Percentiles rank a stretch among this genome's conserved stretches.
Evolutionary conservation across 2,113 vertebrate genomes (phyloP).

Genomic region (Vimba vimba): DNA sequence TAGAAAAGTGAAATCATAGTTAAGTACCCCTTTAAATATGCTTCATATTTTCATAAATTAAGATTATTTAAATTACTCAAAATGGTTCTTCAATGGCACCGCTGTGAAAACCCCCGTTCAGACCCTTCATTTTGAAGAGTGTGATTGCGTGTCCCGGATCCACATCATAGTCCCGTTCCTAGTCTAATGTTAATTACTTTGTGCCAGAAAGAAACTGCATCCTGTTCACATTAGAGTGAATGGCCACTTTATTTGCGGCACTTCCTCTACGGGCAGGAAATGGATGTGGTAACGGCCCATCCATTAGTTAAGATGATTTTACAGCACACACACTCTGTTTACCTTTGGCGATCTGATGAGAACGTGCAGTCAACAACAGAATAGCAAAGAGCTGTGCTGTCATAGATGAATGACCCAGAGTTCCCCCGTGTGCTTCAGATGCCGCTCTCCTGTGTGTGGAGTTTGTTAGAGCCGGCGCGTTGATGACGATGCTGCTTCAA

Average conservation of each 20-base stretch:
- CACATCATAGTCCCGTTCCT: background rate
- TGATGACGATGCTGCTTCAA: background rate
- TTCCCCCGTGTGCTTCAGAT: background rate
- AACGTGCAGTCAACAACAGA: background rate
- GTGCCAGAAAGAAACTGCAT: background rate
- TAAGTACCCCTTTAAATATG: too few species aligned
- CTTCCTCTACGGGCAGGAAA: slow-evolving; percentile 15
- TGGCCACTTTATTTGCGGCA: background rate
- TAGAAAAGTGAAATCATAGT: too few species aligned
- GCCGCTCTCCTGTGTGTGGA: background rate
- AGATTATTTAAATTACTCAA: too few species aligned
- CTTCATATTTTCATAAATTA: too few species aligned
- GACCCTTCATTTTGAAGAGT: background rate
- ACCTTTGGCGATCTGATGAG: background rate
- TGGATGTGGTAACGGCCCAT: background rate
- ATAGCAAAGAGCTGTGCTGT: background rate
- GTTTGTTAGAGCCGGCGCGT: background rate
- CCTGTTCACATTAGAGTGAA: slow-evolving; percentile 2
- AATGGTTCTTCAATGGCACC: too few species aligned
- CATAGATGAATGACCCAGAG: slow-evolving; percentile 8
- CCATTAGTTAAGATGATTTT: slow-evolving; percentile 1
- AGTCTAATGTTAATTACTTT: background rate
- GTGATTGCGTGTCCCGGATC: background rate
- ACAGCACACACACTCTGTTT: background rate
- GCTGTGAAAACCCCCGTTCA: background rate